Base-by-base conservation (phyloP, 2,797 vertebrate species). In the Enoplosus armatus region DNA sequence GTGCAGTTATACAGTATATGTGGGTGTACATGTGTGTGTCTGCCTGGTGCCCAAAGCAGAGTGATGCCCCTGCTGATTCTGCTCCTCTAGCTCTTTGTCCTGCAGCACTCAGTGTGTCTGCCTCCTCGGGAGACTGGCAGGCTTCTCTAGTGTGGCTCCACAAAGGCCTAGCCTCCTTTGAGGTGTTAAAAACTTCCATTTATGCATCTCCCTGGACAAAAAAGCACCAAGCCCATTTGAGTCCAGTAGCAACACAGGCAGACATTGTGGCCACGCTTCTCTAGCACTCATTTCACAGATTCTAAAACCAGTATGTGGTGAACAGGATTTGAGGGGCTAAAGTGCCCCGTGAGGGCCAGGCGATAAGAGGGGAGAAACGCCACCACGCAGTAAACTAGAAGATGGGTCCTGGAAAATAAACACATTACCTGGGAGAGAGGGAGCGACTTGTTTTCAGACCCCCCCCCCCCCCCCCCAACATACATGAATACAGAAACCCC, bases 141-240 rank as follows among this genome's bases (percentile, higher is more conserved):
- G 87, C 93, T 93, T 93, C 94, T 95, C 95, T 92, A 93, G 94
- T 95, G 92, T 93, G 92, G 91, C 90, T 93, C 93, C 93, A 95
- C 95, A 95, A 96, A 96, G 94, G 90, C 93, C 93, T 92, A 88
- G 92, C 92, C 94, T 95, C 93, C 94, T 96, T 96, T 95, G 94
- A 96, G 95, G 95, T 96, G 95, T 96, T 96, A 96, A 96, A 96
- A 96, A 96, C 95, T 93, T 95, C 95, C 95, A 96, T 96, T 95
- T 96, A 95, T 95, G 94, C 95, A 95, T 95, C 90, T 95, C 95
- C 94, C 95, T 91, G 93, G 94, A 95, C 94, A 95, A 95, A 91
- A 93, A 93, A 91, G 87, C 93, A 90, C 91, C 82, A 87, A 94
- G 90, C 93, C 95, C 95, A 95, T 96, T 95, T 94, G 92, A 94